Percentiles rank a stretch among this genome's conserved stretches.
Evolutionary conservation across 2,888 invertebrate genomes (phyloP).

Genomic region (Sarcophaga variegata): DNA sequence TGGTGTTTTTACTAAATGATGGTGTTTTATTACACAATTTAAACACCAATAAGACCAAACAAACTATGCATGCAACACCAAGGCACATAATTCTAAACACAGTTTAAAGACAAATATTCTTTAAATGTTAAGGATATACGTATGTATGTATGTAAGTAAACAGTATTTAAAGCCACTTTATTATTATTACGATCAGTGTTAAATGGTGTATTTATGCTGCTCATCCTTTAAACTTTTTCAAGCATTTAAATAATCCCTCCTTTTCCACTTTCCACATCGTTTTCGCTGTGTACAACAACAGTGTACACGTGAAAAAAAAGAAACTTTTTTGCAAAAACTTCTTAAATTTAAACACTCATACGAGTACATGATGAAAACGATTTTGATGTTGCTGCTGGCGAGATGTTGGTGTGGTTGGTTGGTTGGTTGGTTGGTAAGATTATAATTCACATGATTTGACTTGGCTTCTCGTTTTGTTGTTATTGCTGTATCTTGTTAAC

Average conservation of each 20-base stretch:
- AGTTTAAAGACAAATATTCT: too few relatives aligned
- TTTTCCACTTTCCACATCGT: neutral
- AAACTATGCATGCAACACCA: neutral
- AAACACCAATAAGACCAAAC: conserved; percentile 50
- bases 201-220: conserved; percentile 11
- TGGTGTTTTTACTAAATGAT: conserved; percentile 55
- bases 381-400: conserved; percentile 4
- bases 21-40: conserved; percentile 65
- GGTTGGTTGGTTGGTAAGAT: conserved; percentile 37
- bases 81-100: too few relatives aligned
- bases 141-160: too few relatives aligned
- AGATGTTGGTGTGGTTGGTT: neutral
- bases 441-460: conserved; percentile 69
- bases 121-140: too few relatives aligned
- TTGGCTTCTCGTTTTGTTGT: conserved; percentile 18
- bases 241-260: neutral
- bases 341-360: neutral
- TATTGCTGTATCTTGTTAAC: conserved; percentile 65
- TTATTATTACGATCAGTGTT: neutral
- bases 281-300: too few relatives aligned
- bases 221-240: conserved; percentile 22
- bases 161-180: neutral
- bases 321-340: neutral
- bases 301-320: neutral
- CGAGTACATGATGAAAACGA: neutral